Evolutionary conservation across 2,888 invertebrate genomes (phyloP).

Genomic region (Chalcosyrphus nemorum): DNA sequence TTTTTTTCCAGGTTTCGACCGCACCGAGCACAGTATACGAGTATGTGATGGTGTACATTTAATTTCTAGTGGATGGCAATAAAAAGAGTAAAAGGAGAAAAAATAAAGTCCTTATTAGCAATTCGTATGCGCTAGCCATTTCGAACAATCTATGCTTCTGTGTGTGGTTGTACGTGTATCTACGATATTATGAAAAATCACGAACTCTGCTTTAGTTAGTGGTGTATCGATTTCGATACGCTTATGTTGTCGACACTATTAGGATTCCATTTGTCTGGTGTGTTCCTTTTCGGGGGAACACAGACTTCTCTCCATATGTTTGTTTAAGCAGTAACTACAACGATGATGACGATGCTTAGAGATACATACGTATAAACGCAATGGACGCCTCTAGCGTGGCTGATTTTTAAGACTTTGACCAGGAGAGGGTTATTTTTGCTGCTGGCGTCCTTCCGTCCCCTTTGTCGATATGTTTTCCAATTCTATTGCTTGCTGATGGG

Average conservation of each 20-base stretch:
- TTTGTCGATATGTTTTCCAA: neutral
- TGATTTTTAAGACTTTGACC: neutral
- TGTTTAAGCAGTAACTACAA: slow-evolving; percentile 16
- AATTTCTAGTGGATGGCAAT: too few species aligned
- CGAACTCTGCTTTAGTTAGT: neutral
- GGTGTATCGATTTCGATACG: slow-evolving; percentile 12
- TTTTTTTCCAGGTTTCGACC: too few species aligned
- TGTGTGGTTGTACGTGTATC: neutral
- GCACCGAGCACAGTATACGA: too few species aligned
- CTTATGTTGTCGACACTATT: slow-evolving; percentile 12
- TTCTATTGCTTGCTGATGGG: neutral
- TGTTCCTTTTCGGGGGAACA: neutral
- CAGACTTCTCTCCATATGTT: neutral
- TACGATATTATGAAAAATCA: slow-evolving; percentile 6
- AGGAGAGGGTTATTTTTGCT: slow-evolving; percentile 8
- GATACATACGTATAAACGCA: neutral
- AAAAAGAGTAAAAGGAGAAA: too few species aligned
- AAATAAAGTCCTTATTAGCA: neutral
- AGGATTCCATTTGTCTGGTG: slow-evolving; percentile 8
- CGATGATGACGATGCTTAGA: slow-evolving; percentile 12
- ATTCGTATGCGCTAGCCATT: neutral
- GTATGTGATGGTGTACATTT: too few species aligned
- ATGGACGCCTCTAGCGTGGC: neutral
- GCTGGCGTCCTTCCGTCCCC: slow-evolving; percentile 1
- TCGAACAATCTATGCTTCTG: neutral